Evolutionary conservation across 1,140 invertebrate genomes (phyloP).

Genomic region (Aphis gossypii): DNA sequence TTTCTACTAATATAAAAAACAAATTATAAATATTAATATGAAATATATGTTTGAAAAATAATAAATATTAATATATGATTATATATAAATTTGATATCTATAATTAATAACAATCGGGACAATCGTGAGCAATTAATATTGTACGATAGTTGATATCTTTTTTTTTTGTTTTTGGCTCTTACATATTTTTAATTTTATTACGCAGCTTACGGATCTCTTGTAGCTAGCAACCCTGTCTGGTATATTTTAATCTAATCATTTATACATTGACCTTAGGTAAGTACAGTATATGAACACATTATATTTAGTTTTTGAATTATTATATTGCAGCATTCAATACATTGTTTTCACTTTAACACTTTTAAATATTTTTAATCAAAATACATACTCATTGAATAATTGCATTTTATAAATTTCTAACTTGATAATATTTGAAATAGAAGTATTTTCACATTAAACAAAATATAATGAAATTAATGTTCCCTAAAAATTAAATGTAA

Average conservation of each 20-base stretch:
- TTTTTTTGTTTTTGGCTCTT: not conserved
- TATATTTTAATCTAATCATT: no score
- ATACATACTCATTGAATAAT: not conserved
- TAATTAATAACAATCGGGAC: not conserved
- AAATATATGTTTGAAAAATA: not conserved
- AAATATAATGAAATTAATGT: not conserved
- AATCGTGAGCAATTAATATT: not conserved
- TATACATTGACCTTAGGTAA: not conserved
- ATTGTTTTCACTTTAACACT: not conserved
- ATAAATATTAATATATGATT: not conserved
- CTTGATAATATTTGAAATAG: not conserved
- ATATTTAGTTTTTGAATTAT: not conserved
- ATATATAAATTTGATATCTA: not conserved
- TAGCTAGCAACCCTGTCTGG: no score
- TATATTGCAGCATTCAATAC: not conserved
- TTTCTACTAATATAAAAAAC: not conserved
- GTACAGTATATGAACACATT: not conserved
- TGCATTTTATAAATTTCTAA: not conserved
- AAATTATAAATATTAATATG: not conserved
- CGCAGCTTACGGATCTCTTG: no score
- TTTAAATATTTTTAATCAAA: not conserved
- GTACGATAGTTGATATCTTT: not conserved
- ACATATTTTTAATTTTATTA: no score
- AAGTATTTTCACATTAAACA: slow-evolving; percentile 1
- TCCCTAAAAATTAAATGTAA: not conserved